Conservation (phyloP, 2,888 invertebrate genomes). For the Steromphala cineraria region DNA sequence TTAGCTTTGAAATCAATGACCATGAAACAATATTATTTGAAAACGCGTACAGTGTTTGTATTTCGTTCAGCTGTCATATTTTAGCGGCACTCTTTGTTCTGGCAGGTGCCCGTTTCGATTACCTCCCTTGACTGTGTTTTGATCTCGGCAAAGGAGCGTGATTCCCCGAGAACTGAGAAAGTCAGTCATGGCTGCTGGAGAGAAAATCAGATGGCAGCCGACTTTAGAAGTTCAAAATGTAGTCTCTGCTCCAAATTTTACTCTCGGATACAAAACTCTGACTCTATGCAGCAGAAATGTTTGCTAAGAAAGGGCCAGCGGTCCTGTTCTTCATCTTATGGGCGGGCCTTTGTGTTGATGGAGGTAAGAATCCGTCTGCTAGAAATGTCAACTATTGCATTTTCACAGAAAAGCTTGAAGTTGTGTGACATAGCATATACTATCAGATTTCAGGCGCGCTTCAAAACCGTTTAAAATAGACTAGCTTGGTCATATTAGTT, state of each 20-base stretch:
- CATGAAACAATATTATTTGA: no score
- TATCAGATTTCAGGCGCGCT: background rate
- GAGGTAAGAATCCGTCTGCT: slow-evolving; percentile 22
- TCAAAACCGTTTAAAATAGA: background rate
- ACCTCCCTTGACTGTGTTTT: background rate
- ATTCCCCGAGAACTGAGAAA: background rate
- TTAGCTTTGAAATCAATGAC: no score
- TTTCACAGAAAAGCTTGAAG: background rate
- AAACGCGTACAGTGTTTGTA: no score
- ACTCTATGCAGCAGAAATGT: slow-evolving; percentile 24
- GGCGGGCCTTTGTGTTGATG: background rate
- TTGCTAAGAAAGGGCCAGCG: slow-evolving; percentile 4
- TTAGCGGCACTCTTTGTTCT: background rate
- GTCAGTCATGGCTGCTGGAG: slow-evolving; percentile 20
- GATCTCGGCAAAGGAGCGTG: background rate
- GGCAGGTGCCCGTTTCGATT: slow-evolving; percentile 2
- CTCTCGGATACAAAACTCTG: slow-evolving; percentile 25
- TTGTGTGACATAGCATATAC: background rate
- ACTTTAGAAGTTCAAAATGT: background rate
- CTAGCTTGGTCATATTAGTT: no score
- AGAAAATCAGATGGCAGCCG: slow-evolving; percentile 11
- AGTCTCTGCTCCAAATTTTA: background rate
- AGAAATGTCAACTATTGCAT: background rate
- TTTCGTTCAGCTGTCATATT: no score
- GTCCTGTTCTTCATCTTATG: slow-evolving; percentile 16